These are phyloP conservation scores for Lamellibrachia satsuma DNA, from an alignment of 2,888 invertebrate genomes.

Conservation along the genomic window DNA sequence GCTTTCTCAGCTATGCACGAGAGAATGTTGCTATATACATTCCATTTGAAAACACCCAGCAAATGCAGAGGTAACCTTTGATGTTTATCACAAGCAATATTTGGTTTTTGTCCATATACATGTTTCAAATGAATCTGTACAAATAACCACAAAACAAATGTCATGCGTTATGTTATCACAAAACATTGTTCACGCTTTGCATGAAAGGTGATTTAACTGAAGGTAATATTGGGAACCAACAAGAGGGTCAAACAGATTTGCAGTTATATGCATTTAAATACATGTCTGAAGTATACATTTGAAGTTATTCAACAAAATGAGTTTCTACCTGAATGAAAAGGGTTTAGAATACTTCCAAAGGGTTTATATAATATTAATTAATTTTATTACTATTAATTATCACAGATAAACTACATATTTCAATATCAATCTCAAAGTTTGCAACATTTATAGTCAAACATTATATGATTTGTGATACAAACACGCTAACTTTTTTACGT, in stretches of 20 bases:
- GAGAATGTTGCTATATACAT: background rate
- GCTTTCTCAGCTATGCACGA: background rate
- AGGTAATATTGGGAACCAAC: background rate
- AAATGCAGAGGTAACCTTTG: background rate
- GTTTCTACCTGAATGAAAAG: background rate
- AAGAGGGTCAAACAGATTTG: too few relatives aligned
- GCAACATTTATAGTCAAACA: background rate
- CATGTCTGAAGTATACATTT: background rate
- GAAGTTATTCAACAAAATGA: background rate
- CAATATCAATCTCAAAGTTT: background rate
- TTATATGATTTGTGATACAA: background rate
- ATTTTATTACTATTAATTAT: too few relatives aligned
- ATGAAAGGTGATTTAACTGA: background rate
- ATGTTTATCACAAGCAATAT: too few relatives aligned
- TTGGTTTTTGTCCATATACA: background rate
- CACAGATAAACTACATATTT: background rate
- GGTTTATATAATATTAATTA: too few relatives aligned
- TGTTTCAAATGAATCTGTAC: too few relatives aligned
- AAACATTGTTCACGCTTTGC: background rate
- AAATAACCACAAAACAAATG: background rate
- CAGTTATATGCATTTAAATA: background rate
- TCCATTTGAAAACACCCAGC: background rate
- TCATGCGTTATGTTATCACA: background rate
- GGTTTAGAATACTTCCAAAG: too few relatives aligned
- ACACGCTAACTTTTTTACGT: background rate